Evolutionary conservation across 2,888 invertebrate species (phyloP), one percentile per base, ranked within the genome.

Genomic region (Coenonympha glycerion): DNA sequence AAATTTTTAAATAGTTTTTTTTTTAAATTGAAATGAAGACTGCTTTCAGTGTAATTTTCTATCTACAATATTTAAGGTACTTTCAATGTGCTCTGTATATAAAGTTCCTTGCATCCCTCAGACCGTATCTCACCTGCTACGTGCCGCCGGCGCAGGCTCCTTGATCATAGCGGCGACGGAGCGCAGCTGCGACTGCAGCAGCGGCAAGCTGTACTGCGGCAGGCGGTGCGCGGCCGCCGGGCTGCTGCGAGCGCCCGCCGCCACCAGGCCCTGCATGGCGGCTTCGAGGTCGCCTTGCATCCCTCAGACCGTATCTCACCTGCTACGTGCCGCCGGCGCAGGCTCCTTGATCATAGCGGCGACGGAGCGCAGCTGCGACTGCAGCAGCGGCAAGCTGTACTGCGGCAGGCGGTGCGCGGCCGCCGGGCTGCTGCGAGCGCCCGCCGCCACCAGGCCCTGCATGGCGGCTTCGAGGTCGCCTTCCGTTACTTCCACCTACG

Each of bases 401-500:
- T 65, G 19, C 0, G 79, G 75, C 39, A 86, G 58, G 1, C 78
- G 66, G 0, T 69, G 65, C 3, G 84, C 78, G 0, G 80, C 59
- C 6, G 72, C 62, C 3, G 83, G 84, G 2, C 65, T 60, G n/a
- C 71, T 68, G 3, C 87, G 70, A 0, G 84, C 75, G 0, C 85
- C 82, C 3, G 83, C 84, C 33, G 82, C 81, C 15, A 86, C 86
- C 16, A 88, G 57, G 2, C 72, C 65, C 1, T 63, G 57, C 80
- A 84, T 79, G 19, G 81, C 87, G 9, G 68, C 65, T 6, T 79
- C 28, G 37, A 88, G 65, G 58, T 88, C 87, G 0, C 60, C 59
- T 5, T 64, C 57, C 0, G 64, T 72, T 18, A 88, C 86, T 60
- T 81, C 83, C 61, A 87, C 86, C 87, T 87, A 49, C 1, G 19